Conservation (phyloP, 2,113 vertebrate species). For the Charina bottae region DNA sequence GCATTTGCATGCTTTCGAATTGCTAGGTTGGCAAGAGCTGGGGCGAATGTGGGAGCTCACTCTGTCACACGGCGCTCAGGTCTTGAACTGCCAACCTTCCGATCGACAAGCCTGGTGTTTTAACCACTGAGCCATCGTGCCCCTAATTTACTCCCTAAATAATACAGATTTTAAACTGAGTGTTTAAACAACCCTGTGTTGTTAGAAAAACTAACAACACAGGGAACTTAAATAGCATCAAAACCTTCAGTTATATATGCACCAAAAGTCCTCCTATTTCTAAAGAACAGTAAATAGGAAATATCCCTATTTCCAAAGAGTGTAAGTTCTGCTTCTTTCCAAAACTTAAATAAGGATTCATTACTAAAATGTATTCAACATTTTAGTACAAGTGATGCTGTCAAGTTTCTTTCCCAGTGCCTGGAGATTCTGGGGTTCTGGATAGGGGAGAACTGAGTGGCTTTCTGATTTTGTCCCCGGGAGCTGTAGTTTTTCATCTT, state of each 20-base stretch:
- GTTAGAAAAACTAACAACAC: neutral
- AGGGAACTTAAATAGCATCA: neutral
- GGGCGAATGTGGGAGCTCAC: no score
- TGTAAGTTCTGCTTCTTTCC: neutral
- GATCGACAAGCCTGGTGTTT: no score
- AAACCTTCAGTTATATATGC: neutral
- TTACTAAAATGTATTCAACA: neutral
- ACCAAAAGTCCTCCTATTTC: neutral
- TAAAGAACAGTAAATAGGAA: neutral
- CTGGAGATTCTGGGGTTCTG: neutral
- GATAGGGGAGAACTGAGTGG: neutral
- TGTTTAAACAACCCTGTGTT: neutral
- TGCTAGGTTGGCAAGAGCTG: no score
- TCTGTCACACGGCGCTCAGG: no score
- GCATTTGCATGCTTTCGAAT: no score
- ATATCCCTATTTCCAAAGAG: neutral
- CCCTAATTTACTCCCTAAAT: neutral
- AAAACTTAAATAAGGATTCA: neutral
- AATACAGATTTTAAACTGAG: neutral
- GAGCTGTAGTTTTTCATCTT: neutral
- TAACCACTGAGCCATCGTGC: no score
- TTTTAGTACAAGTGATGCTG: neutral
- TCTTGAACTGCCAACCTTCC: no score
- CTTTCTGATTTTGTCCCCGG: neutral
- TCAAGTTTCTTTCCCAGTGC: neutral